These are phyloP conservation scores for Anoplopoma fimbria DNA, from an alignment of 2,113 vertebrate species.

Conservation along the genomic window DNA sequence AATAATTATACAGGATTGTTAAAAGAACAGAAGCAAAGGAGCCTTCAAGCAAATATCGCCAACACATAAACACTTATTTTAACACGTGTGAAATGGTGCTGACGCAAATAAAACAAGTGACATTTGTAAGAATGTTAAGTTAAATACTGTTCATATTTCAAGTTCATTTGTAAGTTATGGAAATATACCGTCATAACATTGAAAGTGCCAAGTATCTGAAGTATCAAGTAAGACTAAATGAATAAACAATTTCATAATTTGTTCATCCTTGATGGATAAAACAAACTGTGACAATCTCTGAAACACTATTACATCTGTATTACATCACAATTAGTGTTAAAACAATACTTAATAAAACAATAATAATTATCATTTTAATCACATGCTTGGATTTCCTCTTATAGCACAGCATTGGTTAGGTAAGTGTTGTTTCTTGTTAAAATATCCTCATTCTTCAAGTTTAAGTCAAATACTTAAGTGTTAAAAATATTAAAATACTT, in stretches of 20 bases:
- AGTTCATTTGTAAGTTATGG: conserved; percentile 25
- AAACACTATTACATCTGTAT: conserved; percentile 2
- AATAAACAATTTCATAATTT: conserved; percentile 3
- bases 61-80: not conserved
- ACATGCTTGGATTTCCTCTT: conserved; percentile 2
- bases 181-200: conserved; percentile 34
- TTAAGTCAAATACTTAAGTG: conserved; percentile 16
- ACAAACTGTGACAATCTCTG: not conserved
- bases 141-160: conserved; percentile 48
- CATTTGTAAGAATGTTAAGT: conserved; percentile 15
- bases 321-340: conserved; percentile 23
- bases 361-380: not conserved
- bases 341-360: conserved; percentile 21
- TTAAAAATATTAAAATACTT: conserved; percentile 41
- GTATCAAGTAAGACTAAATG: conserved; percentile 42
- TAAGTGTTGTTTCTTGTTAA: conserved; percentile 30
- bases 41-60: not conserved
- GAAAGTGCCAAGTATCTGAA: conserved; percentile 43
- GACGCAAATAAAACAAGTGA: not conserved
- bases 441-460: conserved; percentile 13
- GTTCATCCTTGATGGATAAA: not conserved
- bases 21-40: not conserved
- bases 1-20: not conserved
- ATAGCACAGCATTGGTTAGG: conserved; percentile 1
- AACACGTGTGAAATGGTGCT: conserved; percentile 4